These are phyloP conservation scores for Malurus alboscapulatus DNA, from an alignment of 2,113 vertebrate genomes.

Conservation along the genomic window DNA sequence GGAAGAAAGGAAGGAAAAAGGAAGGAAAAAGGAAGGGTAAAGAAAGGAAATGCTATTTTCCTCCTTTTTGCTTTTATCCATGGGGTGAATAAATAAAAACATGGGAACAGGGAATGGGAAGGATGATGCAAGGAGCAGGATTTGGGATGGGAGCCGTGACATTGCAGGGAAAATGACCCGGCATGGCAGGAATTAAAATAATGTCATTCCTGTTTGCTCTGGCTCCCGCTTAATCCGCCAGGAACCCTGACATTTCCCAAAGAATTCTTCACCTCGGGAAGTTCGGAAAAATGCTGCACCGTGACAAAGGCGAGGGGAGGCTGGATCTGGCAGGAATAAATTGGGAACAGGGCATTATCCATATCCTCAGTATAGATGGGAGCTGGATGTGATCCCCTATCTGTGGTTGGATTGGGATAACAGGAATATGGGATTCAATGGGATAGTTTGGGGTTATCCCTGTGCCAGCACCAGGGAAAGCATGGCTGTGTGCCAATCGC, in stretches of 20 bases:
- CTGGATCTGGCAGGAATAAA: not conserved
- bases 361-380: rapidly evolving
- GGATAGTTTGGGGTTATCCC: not conserved
- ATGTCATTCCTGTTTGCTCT: slow-evolving; percentile 71
- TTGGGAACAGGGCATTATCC: not conserved
- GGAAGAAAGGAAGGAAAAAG: not conserved
- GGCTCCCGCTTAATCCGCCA: slow-evolving; percentile 53
- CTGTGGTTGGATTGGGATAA: rapidly evolving
- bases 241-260: slow-evolving; percentile 75
- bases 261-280: slow-evolving; percentile 49
- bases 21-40: not conserved
- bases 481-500: rapidly evolving
- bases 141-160: not conserved
- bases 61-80: not conserved
- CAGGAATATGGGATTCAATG: rapidly evolving
- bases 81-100: not conserved
- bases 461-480: not conserved
- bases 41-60: not conserved
- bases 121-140: not conserved
- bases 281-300: slow-evolving; percentile 56
- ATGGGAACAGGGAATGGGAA: not conserved
- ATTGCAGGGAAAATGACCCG: slow-evolving; percentile 54
- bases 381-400: rapidly evolving
- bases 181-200: slow-evolving; percentile 67
- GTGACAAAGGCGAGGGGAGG: slow-evolving; percentile 24